Conservation (phyloP, 1,140 invertebrate species). For the Drosophila gunungcola region DNA sequence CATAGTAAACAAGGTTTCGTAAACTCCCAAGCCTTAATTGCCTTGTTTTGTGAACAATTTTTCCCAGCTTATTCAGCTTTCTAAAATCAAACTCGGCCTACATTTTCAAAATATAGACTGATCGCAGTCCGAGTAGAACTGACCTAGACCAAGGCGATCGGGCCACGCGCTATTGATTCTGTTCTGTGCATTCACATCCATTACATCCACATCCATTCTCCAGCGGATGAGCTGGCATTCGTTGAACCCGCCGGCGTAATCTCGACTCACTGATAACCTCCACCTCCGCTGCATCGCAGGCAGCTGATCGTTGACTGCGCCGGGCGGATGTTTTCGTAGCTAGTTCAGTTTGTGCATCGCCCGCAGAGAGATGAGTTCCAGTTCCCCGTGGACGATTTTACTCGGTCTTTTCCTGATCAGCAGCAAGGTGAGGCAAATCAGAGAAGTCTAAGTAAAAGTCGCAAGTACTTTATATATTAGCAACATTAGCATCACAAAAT, state of each 20-base stretch:
- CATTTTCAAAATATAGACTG: not conserved
- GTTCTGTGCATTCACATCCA: slow-evolving; percentile 32
- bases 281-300: slow-evolving; percentile 33
- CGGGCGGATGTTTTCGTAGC: slow-evolving; percentile 30
- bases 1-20: slow-evolving; percentile 9
- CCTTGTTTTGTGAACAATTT: not conserved
- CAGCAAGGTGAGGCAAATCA: slow-evolving; percentile 28
- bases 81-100: slow-evolving; percentile 12
- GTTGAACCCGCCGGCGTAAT: slow-evolving; percentile 63
- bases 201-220: slow-evolving; percentile 3
- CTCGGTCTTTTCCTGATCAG: slow-evolving; percentile 12
- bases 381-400: slow-evolving; percentile 7
- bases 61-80: slow-evolving; percentile 2
- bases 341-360: slow-evolving; percentile 64
- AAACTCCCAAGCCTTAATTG: not conserved
- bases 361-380: slow-evolving; percentile 51
- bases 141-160: slow-evolving; percentile 44
- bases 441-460: too few relatives aligned
- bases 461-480: too few relatives aligned
- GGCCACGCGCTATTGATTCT: slow-evolving; percentile 1
- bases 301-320: slow-evolving; percentile 17
- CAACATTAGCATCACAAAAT: too few relatives aligned
- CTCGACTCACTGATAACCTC: slow-evolving; percentile 58
- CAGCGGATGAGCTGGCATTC: slow-evolving; percentile 39
- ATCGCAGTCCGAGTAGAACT: slow-evolving; percentile 19